A percentile compares a stretch with the other conserved stretches of the same genome.
Evolutionary conservation across 1,140 invertebrate genomes (phyloP).

Genomic region (Elysia chlorotica): DNA sequence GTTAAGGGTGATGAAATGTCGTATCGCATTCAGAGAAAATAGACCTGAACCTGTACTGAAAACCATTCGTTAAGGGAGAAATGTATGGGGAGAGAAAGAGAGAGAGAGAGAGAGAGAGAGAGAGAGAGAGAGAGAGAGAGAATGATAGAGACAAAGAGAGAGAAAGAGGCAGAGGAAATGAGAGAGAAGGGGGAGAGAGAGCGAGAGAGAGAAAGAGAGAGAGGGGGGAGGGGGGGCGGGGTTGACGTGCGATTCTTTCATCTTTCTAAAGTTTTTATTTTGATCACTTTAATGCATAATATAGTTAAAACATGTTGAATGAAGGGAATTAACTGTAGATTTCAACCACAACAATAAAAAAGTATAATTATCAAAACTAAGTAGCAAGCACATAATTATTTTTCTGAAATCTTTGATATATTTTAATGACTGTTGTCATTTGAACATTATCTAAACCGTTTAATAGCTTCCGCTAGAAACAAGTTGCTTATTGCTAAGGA

Average conservation of each 20-base stretch:
- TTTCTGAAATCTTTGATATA: no score
- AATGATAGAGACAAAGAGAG: not conserved
- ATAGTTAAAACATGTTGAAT: not conserved
- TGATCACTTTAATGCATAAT: not conserved
- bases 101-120: slow-evolving; percentile 4
- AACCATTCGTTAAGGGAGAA: no score
- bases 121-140: not conserved
- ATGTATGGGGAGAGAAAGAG: slow-evolving; percentile 2
- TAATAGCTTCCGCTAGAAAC: no score
- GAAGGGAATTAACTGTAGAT: not conserved
- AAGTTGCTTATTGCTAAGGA: no score
- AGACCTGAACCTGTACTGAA: no score
- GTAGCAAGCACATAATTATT: no score
- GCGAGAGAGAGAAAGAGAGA: slow-evolving; percentile 6
- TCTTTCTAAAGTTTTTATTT: not conserved
- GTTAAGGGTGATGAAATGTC: no score
- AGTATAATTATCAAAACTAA: not conserved
- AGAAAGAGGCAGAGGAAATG: not conserved
- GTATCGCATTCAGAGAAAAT: no score
- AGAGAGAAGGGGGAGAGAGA: not conserved
- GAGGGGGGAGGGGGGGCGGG: not conserved
- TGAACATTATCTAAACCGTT: no score
- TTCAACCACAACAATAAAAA: not conserved
- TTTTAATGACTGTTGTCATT: no score
- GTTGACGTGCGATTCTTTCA: not conserved